Percentiles rank a stretch among this genome's conserved stretches.
Conservation (phyloP, 2,113 vertebrate genomes). For the Puntigrus tetrazona region DNA sequence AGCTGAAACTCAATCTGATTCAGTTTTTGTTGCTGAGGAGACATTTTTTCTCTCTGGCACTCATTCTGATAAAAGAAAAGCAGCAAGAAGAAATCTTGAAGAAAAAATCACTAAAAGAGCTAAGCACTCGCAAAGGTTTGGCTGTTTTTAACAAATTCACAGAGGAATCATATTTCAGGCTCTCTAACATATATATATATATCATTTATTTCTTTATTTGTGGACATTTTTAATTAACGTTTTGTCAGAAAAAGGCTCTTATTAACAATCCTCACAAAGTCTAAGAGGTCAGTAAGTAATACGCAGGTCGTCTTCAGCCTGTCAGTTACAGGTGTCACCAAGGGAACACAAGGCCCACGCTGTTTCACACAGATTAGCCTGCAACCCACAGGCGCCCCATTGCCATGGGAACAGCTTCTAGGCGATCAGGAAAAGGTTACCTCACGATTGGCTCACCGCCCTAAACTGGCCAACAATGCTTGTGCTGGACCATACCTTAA, state of each 20-base stretch:
- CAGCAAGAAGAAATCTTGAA: not conserved
- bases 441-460: not conserved
- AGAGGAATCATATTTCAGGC: not conserved
- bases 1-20: not conserved
- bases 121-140: not conserved
- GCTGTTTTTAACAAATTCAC: not conserved
- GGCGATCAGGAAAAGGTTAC: not conserved
- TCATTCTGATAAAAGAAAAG: not conserved
- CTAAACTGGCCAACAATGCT: not conserved
- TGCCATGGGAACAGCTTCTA: slow-evolving; percentile 28
- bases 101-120: not conserved
- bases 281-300: not conserved
- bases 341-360: slow-evolving; percentile 12
- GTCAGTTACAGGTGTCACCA: slow-evolving; percentile 26
- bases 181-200: no score
- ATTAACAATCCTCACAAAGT: not conserved
- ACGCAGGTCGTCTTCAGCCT: not conserved
- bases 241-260: not conserved
- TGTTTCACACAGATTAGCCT: slow-evolving; percentile 30
- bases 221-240: not conserved
- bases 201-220: not conserved
- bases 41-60: not conserved
- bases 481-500: not conserved
- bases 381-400: not conserved
- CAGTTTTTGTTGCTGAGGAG: not conserved